A percentile compares a stretch with the other conserved stretches of the same genome.
Conservation (phyloP, 2,113 vertebrate genomes). For the Labeo catla region DNA sequence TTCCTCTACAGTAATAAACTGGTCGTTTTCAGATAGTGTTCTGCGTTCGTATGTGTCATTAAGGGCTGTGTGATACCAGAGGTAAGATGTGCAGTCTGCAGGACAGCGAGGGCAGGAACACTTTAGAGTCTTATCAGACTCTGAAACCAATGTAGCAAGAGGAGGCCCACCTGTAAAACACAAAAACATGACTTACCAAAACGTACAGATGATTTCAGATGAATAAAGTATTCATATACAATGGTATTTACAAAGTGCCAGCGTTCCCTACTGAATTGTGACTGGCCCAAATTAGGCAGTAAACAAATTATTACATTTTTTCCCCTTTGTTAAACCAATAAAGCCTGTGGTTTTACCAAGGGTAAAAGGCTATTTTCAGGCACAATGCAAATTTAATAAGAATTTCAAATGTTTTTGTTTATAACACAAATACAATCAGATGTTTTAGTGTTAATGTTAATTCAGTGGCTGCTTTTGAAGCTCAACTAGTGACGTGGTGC, state of each 20-base stretch:
- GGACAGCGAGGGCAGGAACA: fast-evolving
- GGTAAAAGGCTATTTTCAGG: too few relatives aligned
- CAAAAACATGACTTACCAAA: not conserved
- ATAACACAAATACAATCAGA: too few relatives aligned
- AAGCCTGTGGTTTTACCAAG: not conserved
- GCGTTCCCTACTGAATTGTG: too few relatives aligned
- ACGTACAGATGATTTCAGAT: not conserved
- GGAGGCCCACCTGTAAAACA: not conserved
- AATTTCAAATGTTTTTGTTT: not conserved
- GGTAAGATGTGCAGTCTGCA: not conserved
- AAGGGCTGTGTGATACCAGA: not conserved
- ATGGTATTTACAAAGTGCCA: too few relatives aligned
- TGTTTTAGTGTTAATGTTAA: too few relatives aligned
- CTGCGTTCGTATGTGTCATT: too few relatives aligned
- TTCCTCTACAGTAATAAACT: fast-evolving
- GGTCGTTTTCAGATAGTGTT: fast-evolving
- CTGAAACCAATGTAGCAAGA: not conserved
- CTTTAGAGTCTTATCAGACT: fast-evolving
- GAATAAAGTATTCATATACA: not conserved
- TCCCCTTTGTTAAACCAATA: not conserved
- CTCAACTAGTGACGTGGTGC: not conserved
- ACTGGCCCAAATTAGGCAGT: too few relatives aligned
- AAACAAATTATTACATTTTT: fast-evolving
- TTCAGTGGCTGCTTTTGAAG: not conserved
- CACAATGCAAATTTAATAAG: not conserved